Base-by-base conservation (phyloP, 2,888 invertebrate species). In the Eurytoma adleriae region DNA sequence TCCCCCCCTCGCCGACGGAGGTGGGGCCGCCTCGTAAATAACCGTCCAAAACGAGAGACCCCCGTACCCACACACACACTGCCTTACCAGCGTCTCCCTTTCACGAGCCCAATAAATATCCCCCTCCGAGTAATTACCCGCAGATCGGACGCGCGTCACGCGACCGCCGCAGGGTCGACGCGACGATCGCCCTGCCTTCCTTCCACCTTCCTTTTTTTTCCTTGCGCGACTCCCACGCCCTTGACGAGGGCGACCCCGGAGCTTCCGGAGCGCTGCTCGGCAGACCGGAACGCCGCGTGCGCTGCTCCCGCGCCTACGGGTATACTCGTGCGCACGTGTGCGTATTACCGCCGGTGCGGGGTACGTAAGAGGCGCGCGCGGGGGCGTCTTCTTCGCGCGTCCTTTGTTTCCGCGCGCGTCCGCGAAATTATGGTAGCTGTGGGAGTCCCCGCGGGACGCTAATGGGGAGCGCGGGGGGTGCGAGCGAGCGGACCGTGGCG, bases 191-290 rank as follows among this genome's bases (percentile, higher is more conserved):
- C 7, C 40, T 40, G 1, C 7, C 40, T 10, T 1, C 40, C 10
- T 40, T 40, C 1, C 10, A 10, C 10, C 10, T 40, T 30, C 30
- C 30, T 67, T 50, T 66, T 50, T 50, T 50, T 20, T 50, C 56
- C 16, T 40, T 40, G 1, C 40, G 10, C 24, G 5, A 76, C 77
- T 77, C 77, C 70, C 77, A 77, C 77, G 77, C 70, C 77, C 77
- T 77, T 77, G 70, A 18, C 27, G n/a, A 27, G n/a, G 67, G 27
- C 59, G 74, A 74, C 74, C 67, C 56, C 67, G 20, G 54, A n/a
- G 62, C 69, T n/a, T 68, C 40, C 50, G 64, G 12, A 24, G 59
- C 59, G n/a, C 18, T 4, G n/a, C 18, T 4, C 64, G 13, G n/a
- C 18, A 48, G 64, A 64, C 64, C 64, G 64, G 64, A 64, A 64